These are phyloP conservation scores for Chitala chitala DNA, from an alignment of 2,113 vertebrate genomes.

Conservation along the genomic window DNA sequence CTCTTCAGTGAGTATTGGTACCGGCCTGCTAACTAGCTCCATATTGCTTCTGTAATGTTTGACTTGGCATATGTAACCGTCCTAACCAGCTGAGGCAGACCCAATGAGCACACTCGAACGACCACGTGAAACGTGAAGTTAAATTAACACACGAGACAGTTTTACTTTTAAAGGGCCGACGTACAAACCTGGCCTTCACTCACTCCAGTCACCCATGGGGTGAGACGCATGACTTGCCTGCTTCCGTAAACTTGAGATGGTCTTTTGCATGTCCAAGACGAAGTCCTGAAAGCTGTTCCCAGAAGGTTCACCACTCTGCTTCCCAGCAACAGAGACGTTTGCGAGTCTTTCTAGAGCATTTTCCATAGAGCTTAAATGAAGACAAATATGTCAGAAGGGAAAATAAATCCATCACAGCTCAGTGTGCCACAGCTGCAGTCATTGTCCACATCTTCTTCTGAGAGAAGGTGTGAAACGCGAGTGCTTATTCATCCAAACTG, in stretches of 20 bases:
- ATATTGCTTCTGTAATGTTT: constrained; percentile 17
- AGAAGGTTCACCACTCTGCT: constrained; percentile 52
- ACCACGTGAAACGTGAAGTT: no score
- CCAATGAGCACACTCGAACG: no score
- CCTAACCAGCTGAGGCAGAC: neutral
- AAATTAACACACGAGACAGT: no score
- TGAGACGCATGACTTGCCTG: constrained; percentile 71
- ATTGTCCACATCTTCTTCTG: no score
- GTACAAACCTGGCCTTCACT: no score
- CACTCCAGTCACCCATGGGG: no score
- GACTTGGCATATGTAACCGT: constrained; percentile 15
- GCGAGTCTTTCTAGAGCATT: constrained; percentile 35
- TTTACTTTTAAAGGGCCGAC: no score
- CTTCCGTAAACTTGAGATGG: constrained; percentile 85
- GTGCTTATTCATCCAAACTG: neutral
- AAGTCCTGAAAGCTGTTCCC: constrained; percentile 85
- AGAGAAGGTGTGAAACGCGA: neutral
- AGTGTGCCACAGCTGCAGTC: no score
- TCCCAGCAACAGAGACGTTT: constrained; percentile 60
- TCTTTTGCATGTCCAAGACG: constrained; percentile 88
- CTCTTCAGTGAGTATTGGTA: constrained; percentile 18
- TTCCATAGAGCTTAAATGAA: constrained; percentile 49
- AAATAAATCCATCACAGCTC: neutral
- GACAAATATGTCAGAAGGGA: neutral
- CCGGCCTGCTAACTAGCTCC: constrained; percentile 35